A percentile compares a stretch with the other conserved stretches of the same genome.
Conservation (phyloP, 2,888 invertebrate genomes). For the Cataglyphis rosenhaueri region DNA sequence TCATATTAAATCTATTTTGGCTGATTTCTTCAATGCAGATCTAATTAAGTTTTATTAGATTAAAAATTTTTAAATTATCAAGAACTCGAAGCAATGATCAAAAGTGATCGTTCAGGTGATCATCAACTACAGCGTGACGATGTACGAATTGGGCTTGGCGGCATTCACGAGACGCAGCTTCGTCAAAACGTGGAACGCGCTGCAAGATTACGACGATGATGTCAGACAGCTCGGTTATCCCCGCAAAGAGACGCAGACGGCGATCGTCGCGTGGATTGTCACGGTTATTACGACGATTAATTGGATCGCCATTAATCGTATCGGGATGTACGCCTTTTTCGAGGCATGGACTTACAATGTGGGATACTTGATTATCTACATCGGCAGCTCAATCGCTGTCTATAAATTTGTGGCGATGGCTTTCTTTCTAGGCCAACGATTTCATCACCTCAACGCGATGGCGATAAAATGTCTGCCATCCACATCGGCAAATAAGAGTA, state of each 20-base stretch:
- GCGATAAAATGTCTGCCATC: conserved; percentile 69
- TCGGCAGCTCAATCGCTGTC: conserved; percentile 73
- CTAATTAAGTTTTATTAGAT: not conserved
- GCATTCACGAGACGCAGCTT: conserved; percentile 71
- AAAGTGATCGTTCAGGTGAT: conserved; percentile 51
- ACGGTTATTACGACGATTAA: conserved; percentile 57
- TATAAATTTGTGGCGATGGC: conserved; percentile 78
- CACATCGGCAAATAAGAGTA: conserved; percentile 2
- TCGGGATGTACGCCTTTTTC: conserved; percentile 78
- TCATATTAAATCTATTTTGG: not conserved
- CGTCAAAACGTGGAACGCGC: conserved; percentile 76
- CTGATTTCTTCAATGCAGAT: not conserved
- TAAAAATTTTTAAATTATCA: not conserved
- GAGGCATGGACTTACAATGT: conserved; percentile 77
- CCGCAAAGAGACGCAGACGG: conserved; percentile 67
- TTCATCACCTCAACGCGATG: conserved; percentile 78
- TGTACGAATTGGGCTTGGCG: conserved; percentile 70
- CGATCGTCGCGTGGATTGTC: conserved; percentile 71
- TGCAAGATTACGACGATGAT: conserved; percentile 79
- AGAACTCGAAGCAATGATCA: not conserved
- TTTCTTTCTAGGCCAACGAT: conserved; percentile 78
- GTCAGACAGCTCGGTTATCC: conserved; percentile 73
- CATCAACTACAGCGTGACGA: conserved; percentile 72
- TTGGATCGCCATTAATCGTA: conserved; percentile 75
- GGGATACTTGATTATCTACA: conserved; percentile 77